Conservation (phyloP, 1,140 invertebrate genomes). For the Brachionus asplanchnoidis region DNA sequence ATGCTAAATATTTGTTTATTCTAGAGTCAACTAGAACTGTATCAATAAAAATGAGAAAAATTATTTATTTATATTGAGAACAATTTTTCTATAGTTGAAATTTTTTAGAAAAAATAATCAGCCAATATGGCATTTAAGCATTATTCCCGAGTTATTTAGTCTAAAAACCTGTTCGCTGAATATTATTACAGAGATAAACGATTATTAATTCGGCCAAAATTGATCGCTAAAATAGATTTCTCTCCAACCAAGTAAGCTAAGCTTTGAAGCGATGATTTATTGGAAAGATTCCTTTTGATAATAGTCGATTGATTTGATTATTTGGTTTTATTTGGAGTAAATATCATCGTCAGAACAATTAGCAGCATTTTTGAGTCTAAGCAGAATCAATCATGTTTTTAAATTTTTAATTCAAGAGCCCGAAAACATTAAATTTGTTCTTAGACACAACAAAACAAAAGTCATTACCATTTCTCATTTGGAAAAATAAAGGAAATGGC, state of each 20-base stretch:
- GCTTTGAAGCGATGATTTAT: constrained; percentile 36
- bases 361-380: background rate
- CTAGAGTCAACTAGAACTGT: constrained; percentile 16
- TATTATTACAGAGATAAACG: constrained; percentile 7
- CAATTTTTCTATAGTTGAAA: background rate
- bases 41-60: background rate
- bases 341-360: background rate
- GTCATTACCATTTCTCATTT: background rate
- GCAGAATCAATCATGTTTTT: background rate
- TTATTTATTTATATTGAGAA: background rate
- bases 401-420: background rate
- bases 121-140: background rate
- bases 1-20: constrained; percentile 31
- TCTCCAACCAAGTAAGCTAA: background rate
- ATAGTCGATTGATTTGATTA: constrained; percentile 10
- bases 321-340: background rate
- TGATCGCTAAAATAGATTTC: background rate
- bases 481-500: background rate
- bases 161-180: constrained; percentile 12
- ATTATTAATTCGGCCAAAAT: constrained; percentile 13
- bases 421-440: constrained; percentile 25
- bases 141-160: constrained; percentile 11
- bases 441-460: background rate
- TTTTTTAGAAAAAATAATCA: background rate
- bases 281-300: background rate